A percentile compares a stretch with the other conserved stretches of the same genome.
Evolutionary conservation across 2,113 vertebrate genomes (phyloP).

Genomic region (Ploceus nigricollis): DNA sequence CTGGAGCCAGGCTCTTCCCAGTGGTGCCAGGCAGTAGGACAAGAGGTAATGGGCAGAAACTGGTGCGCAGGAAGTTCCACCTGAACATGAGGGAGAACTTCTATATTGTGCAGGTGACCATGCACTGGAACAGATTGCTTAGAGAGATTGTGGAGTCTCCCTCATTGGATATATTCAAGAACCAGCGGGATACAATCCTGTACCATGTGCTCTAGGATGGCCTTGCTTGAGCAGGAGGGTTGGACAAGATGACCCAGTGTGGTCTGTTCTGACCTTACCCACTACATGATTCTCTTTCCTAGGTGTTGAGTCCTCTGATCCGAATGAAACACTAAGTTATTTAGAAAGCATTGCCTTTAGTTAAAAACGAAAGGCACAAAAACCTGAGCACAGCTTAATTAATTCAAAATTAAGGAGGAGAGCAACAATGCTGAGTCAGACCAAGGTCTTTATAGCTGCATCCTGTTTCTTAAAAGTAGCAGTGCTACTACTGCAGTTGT

Average conservation of each 20-base stretch:
- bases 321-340: background rate
- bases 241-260: background rate
- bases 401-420: background rate
- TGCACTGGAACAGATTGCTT: background rate
- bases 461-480: background rate
- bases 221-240: background rate
- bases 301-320: background rate
- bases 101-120: background rate
- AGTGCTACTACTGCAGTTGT: background rate
- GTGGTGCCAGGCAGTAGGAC: background rate
- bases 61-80: background rate
- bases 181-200: background rate
- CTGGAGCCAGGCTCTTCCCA: background rate
- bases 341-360: background rate
- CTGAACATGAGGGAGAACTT: background rate
- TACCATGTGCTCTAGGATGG: background rate
- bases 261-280: background rate
- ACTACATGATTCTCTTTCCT: background rate
- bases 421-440: background rate
- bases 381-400: background rate
- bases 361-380: background rate
- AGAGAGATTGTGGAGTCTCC: background rate
- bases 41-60: background rate
- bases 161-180: background rate
- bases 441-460: background rate